Evolutionary conservation across 1,140 invertebrate genomes (phyloP).

Genomic region (Caenorhabditis latens): DNA sequence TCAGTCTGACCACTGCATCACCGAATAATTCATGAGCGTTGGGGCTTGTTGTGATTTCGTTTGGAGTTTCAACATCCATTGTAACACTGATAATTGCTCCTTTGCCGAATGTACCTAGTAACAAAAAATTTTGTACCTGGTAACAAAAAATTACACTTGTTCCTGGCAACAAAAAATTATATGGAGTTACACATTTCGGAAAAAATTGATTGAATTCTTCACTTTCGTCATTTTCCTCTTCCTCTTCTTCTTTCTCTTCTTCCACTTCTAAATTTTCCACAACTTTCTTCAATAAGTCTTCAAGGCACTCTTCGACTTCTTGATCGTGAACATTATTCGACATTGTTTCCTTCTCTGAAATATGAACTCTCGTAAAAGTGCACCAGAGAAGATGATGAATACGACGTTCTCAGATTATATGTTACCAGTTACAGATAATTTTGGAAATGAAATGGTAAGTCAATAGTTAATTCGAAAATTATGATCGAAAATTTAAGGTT

Average conservation of each 20-base stretch:
- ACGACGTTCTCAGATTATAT: too few species aligned
- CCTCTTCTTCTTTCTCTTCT: not conserved
- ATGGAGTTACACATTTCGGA: too few species aligned
- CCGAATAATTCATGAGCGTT: not conserved
- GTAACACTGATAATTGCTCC: not conserved
- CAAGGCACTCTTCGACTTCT: too few species aligned
- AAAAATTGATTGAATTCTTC: not conserved
- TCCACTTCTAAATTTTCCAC: not conserved
- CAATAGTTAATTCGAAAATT: too few species aligned
- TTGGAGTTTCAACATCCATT: not conserved
- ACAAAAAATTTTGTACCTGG: not conserved
- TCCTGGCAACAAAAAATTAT: not conserved
- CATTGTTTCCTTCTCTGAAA: too few species aligned
- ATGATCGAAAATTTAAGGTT: not conserved
- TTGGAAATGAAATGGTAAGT: too few species aligned
- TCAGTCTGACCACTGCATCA: not conserved
- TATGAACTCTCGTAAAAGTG: too few species aligned
- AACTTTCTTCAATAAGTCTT: not conserved
- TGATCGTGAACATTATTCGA: not conserved
- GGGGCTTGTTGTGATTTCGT: too few species aligned
- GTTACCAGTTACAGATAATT: too few species aligned
- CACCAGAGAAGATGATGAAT: too few species aligned
- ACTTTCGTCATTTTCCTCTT: not conserved
- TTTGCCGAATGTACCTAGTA: not conserved
- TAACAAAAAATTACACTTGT: not conserved